Evolutionary conservation across 2,888 invertebrate genomes (phyloP).

Genomic region (Gymnocheta viridis): DNA sequence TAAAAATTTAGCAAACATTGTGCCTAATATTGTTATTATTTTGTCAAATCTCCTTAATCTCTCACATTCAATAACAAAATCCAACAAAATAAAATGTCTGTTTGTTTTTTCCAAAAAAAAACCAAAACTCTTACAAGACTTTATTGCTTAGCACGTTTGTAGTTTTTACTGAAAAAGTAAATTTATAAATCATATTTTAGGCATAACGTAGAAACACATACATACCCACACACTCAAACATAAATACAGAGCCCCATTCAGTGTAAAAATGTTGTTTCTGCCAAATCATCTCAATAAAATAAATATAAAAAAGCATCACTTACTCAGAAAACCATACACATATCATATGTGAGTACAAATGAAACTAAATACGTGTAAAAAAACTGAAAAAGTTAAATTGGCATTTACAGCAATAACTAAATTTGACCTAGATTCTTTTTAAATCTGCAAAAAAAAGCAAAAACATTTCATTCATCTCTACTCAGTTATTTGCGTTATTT

Average conservation of each 20-base stretch:
- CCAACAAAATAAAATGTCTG: conserved; percentile 6
- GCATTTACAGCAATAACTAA: conserved; percentile 24
- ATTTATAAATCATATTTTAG: conserved; percentile 66
- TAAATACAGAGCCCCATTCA: background rate
- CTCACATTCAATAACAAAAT: background rate
- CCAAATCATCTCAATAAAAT: conserved; percentile 37
- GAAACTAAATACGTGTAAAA: background rate
- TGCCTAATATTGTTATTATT: conserved; percentile 15
- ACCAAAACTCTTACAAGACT: conserved; percentile 6
- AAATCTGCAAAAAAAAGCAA: conserved; percentile 8
- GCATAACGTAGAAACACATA: conserved; percentile 37
- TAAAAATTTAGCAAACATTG: background rate
- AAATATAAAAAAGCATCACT: conserved; percentile 13
- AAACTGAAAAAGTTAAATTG: background rate
- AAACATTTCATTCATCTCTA: conserved; percentile 13
- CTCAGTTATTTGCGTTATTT: background rate
- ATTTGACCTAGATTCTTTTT: conserved; percentile 57
- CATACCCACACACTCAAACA: conserved; percentile 16
- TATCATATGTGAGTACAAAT: background rate
- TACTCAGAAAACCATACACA: background rate
- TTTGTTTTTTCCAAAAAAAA: conserved; percentile 6
- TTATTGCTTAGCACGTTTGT: conserved; percentile 53
- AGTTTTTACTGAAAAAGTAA: conserved; percentile 50
- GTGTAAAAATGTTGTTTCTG: background rate
- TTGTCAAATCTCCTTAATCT: conserved; percentile 24